phyloP scores from a whole-genome alignment of 2,888 invertebrate species.

The Colostygia pectinataria region DNA sequence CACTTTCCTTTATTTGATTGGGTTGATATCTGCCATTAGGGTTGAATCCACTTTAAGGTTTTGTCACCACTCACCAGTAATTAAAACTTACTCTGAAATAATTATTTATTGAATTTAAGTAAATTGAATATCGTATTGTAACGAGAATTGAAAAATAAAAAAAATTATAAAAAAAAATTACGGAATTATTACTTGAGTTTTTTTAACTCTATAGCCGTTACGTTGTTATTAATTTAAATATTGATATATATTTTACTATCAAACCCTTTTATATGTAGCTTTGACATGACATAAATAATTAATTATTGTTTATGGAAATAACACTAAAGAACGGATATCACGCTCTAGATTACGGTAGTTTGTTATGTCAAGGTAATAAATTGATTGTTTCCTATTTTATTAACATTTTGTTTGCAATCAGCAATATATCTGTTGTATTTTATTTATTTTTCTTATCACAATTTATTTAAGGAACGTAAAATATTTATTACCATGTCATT shows the following conservation, averaged over 20 bases:
- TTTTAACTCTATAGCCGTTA: not conserved
- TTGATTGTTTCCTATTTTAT: constrained; percentile 22
- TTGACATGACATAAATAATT: constrained; percentile 16
- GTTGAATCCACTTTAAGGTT: not conserved
- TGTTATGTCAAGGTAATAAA: constrained; percentile 24
- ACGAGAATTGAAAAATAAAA: no score
- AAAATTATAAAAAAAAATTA: no score
- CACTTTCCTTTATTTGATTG: constrained; percentile 48
- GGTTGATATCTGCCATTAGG: constrained; percentile 7
- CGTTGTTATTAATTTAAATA: not conserved
- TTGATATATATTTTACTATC: not conserved
- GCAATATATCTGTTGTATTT: no score
- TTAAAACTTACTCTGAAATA: no score
- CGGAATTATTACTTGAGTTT: no score
- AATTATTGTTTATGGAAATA: constrained; percentile 34
- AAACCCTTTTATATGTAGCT: not conserved
- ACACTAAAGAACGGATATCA: constrained; percentile 42
- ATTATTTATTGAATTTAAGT: no score
- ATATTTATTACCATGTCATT: no score
- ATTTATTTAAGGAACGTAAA: no score
- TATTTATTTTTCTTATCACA: no score
- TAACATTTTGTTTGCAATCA: no score
- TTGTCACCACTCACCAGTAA: no score
- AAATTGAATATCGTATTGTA: no score
- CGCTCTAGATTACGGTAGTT: constrained; percentile 25